These are phyloP conservation scores for Lithodes maja DNA, from an alignment of 2,888 invertebrate genomes.

Conservation along the genomic window DNA sequence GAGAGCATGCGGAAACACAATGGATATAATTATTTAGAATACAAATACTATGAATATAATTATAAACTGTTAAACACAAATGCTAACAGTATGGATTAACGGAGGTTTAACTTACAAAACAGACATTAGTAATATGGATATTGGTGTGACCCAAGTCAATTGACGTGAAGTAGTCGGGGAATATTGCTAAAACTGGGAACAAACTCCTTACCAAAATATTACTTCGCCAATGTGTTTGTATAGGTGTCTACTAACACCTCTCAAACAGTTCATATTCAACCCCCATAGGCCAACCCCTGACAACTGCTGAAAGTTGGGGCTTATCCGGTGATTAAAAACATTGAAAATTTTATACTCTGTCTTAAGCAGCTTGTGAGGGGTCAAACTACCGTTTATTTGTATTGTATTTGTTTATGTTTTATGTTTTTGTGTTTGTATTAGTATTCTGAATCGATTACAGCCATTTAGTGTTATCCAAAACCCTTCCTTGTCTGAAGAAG, in stretches of 20 bases:
- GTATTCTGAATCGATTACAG: neutral
- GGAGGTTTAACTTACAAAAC: no score
- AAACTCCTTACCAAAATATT: conserved; percentile 9
- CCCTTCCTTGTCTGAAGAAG: neutral
- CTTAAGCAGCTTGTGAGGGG: conserved; percentile 8
- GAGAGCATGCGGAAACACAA: no score
- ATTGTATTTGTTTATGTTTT: neutral
- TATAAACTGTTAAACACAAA: no score
- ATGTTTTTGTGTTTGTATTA: neutral
- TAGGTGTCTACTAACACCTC: conserved; percentile 5
- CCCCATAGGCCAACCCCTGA: neutral
- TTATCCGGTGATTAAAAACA: neutral
- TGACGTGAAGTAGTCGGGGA: neutral
- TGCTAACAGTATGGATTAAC: no score
- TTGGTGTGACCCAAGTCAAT: no score
- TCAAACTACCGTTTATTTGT: neutral
- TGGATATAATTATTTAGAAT: no score
- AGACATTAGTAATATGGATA: no score
- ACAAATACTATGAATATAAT: no score
- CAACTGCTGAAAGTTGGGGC: conserved; percentile 5
- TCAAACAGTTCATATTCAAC: conserved; percentile 20
- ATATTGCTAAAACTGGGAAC: neutral
- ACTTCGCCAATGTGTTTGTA: conserved; percentile 30
- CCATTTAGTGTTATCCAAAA: neutral
- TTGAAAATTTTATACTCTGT: neutral